phyloP scores from a whole-genome alignment of 2,797 vertebrate species.

The Pristis pectinata region DNA sequence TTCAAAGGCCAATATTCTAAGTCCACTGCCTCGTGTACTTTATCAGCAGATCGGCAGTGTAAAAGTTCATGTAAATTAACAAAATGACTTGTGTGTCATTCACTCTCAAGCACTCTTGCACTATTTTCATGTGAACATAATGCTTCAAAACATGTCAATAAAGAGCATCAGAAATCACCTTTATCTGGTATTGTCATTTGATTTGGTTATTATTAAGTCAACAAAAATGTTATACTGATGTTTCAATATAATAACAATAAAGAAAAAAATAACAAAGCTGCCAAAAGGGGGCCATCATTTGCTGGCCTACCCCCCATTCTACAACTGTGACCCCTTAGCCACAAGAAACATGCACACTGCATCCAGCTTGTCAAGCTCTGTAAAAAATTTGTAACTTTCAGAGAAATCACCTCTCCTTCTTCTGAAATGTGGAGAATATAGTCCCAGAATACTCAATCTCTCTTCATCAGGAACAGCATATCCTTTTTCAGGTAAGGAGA shows the following conservation, averaged over 20 bases:
- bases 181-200: not conserved
- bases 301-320: too few relatives aligned
- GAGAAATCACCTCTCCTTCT: too few relatives aligned
- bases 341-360: too few relatives aligned
- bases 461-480: too few relatives aligned
- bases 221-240: too few relatives aligned
- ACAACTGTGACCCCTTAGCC: too few relatives aligned
- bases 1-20: not conserved
- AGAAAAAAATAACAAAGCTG: not conserved
- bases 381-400: too few relatives aligned
- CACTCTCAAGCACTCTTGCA: not conserved
- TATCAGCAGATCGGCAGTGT: not conserved
- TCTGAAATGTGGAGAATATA: too few relatives aligned
- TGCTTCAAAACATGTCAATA: not conserved
- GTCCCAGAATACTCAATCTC: too few relatives aligned
- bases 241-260: not conserved
- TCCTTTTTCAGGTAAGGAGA: too few relatives aligned
- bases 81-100: not conserved
- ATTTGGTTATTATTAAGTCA: not conserved
- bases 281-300: not conserved
- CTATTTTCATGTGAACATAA: not conserved
- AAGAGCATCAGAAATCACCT: not conserved
- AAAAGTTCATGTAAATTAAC: not conserved
- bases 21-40: not conserved
- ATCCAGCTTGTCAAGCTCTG: too few relatives aligned